Evolutionary conservation across 1,140 invertebrate genomes (phyloP).

Genomic region (Tetragonula clypearis): DNA sequence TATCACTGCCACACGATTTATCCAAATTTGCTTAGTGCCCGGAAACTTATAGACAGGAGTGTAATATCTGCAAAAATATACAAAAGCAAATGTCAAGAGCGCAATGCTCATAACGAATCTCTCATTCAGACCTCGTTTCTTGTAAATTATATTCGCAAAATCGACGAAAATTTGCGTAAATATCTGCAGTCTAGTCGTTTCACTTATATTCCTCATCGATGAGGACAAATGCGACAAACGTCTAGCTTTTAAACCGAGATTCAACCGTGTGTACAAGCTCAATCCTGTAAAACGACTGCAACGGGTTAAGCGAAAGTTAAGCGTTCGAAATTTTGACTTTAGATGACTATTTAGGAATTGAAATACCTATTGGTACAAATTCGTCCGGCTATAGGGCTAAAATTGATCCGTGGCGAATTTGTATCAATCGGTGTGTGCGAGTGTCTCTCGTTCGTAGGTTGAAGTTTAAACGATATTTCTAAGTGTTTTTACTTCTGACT

Average conservation of each 20-base stretch:
- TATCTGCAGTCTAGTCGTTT: background rate
- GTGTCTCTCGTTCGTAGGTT: background rate
- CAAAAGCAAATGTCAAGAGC: no score
- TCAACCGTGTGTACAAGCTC: background rate
- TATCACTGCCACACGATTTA: no score
- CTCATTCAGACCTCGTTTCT: background rate
- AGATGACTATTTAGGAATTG: conserved; percentile 20
- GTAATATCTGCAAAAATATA: no score
- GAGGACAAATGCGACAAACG: background rate
- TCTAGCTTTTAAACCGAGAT: background rate
- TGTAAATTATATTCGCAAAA: background rate
- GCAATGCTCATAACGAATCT: background rate
- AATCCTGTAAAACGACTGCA: background rate
- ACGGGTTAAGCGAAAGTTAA: background rate
- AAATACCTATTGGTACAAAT: background rate
- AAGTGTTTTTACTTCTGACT: background rate
- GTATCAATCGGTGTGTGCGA: background rate
- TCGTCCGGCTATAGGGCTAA: background rate
- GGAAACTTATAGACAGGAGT: no score
- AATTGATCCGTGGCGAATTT: background rate
- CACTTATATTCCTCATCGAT: background rate
- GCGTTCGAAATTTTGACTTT: conserved; percentile 21
- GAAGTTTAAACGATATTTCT: background rate
- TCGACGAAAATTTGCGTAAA: background rate
- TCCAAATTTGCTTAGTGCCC: no score